Evolutionary conservation across 92 coral and sea anemone species (phyloP), one percentile per base, ranked within the genome.

Genomic region (Diadumene lineata): DNA sequence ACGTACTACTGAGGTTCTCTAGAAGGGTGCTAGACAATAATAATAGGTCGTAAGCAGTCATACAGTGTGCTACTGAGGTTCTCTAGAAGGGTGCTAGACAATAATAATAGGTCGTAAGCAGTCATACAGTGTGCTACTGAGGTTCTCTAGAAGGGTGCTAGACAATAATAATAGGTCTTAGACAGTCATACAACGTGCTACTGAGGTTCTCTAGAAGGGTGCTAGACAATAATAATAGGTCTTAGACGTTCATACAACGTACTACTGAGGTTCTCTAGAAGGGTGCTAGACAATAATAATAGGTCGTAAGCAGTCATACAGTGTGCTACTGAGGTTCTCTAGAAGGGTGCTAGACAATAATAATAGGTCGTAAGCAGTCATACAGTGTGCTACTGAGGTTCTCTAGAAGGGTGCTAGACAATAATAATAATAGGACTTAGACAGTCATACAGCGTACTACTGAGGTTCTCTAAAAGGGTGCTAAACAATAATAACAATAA

Each of bases 91-190:
- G n/a, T n/a, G n/a, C n/a, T n/a, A n/a, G n/a, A n/a, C n/a, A n/a
- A 94, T 94, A 44, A 94, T 87, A 56, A 94, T 90, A 7, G 98
- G 98, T 56, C 98, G 73, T 72, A 94, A 85, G 7, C 93, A 88
- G 77, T 94, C 98, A 56, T 92, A 94, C 63, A 94, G 73, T n/a
- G 84, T 64, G 38, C 90, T 89, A 69, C 98, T 92, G 43, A 94
- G 90, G 50, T 79, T 91, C 69, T 94, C 97, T n/a, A n/a, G n/a
- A n/a, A n/a, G n/a, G n/a, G n/a, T n/a, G n/a, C n/a, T n/a, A n/a
- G n/a, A n/a, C n/a, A n/a, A 94, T 94, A 44, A 94, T 87, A 56
- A 94, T 90, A 7, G 98, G 98, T 56, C 98, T 69, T 72, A 94
- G 84, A 2, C 93, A 88, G 77, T 94, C 98, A 56, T 92, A 94